Conservation (phyloP, 2,888 invertebrate species). For the Hoplodrina blanda region DNA sequence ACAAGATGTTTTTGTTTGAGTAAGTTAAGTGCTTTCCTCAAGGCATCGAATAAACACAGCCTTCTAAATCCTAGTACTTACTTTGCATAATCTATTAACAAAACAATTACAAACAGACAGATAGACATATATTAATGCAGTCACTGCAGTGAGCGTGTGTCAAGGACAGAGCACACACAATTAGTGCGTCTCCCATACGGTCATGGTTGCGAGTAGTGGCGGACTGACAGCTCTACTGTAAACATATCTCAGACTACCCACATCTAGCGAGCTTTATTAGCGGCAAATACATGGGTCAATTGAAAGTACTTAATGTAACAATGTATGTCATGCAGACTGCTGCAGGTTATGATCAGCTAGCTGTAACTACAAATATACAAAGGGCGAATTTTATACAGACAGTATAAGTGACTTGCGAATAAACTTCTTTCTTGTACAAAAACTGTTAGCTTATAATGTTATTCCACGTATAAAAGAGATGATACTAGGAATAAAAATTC, state of each 20-base stretch:
- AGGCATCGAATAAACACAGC: background rate
- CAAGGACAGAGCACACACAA: constrained; percentile 49
- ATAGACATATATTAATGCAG: constrained; percentile 24
- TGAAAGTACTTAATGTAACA: constrained; percentile 3
- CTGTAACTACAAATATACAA: background rate
- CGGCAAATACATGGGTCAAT: background rate
- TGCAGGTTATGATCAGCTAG: background rate
- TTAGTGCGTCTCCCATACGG: constrained; percentile 40
- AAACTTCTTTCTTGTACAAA: no score
- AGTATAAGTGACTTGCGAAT: no score
- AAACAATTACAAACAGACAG: constrained; percentile 31
- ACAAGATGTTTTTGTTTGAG: no score
- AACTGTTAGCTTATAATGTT: no score
- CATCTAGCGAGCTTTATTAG: constrained; percentile 23
- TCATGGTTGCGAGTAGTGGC: constrained; percentile 32
- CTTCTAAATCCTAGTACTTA: background rate
- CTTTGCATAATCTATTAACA: background rate
- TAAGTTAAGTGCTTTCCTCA: background rate
- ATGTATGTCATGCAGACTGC: background rate
- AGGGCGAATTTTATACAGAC: no score
- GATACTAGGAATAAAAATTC: no score
- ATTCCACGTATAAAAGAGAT: no score
- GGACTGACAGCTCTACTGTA: constrained; percentile 36
- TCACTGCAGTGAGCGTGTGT: constrained; percentile 37
- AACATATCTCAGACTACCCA: constrained; percentile 31